Conservation (phyloP, 2,113 vertebrate genomes). For the Pogona vitticeps region DNA sequence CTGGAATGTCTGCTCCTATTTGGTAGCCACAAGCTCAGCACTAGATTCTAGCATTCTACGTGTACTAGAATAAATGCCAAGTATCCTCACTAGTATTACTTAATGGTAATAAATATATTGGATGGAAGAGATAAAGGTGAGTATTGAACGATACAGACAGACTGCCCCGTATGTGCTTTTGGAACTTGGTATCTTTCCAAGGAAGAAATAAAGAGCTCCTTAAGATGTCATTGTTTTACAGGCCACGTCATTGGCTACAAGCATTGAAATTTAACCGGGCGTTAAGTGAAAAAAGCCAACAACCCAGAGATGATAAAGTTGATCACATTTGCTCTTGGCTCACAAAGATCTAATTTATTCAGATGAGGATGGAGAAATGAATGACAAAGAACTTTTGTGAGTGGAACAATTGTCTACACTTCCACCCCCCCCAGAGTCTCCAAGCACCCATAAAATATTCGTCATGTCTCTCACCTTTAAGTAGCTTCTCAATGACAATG, state of each 20-base stretch:
- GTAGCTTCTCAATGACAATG: not conserved
- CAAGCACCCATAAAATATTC: not conserved
- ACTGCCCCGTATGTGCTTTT: not conserved
- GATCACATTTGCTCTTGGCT: slow-evolving; percentile 6
- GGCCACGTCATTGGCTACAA: not conserved
- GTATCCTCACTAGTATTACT: too few relatives aligned
- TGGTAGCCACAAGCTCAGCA: too few relatives aligned
- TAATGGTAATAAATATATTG: too few relatives aligned
- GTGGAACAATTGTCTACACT: not conserved
- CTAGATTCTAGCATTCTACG: too few relatives aligned
- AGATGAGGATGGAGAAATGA: slow-evolving; percentile 16
- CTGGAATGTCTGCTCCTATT: too few relatives aligned
- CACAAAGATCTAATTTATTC: slow-evolving; percentile 2
- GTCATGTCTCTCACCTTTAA: not conserved
- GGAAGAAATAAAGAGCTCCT: slow-evolving; percentile 14
- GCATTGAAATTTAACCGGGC: slow-evolving; percentile 21
- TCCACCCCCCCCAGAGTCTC: not conserved
- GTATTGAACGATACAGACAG: not conserved
- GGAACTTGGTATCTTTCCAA: rapidly evolving
- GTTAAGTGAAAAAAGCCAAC: slow-evolving; percentile 16
- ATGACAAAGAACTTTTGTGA: not conserved
- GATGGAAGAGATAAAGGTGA: not conserved
- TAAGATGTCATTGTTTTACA: slow-evolving; percentile 9
- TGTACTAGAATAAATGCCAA: too few relatives aligned
- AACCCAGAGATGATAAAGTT: not conserved